Percentiles rank a stretch among this genome's conserved stretches.
phyloP scores from a whole-genome alignment of 2,888 invertebrate genomes.

The Erynnis tages region DNA sequence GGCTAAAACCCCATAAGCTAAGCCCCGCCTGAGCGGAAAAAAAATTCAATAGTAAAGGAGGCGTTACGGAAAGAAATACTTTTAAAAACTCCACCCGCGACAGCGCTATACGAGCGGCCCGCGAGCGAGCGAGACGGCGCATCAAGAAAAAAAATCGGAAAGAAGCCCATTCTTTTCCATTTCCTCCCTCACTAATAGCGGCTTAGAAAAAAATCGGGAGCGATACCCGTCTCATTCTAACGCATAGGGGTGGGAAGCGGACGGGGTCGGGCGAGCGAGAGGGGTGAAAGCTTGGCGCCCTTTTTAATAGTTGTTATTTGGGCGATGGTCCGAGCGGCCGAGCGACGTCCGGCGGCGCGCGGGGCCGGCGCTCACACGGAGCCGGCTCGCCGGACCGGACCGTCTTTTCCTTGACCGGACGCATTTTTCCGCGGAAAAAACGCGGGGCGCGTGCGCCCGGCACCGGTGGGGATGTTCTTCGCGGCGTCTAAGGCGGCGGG shows the following conservation, averaged over 20 bases:
- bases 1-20: constrained; percentile 67
- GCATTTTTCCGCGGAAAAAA: constrained; percentile 81
- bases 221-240: constrained; percentile 68
- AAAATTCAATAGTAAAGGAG: constrained; percentile 71
- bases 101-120: constrained; percentile 40
- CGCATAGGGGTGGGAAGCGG: constrained; percentile 61
- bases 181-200: constrained; percentile 78
- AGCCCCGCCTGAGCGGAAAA: constrained; percentile 75
- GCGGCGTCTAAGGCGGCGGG: constrained; percentile 79
- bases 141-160: constrained; percentile 77
- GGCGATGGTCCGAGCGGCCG: constrained; percentile 67
- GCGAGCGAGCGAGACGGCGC: constrained; percentile 66
- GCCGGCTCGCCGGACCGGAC: constrained; percentile 52
- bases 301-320: constrained; percentile 77
- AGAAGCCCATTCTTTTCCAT: constrained; percentile 79
- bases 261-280: constrained; percentile 72
- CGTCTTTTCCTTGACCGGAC: constrained; percentile 79
- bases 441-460: constrained; percentile 78
- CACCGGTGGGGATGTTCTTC: constrained; percentile 79
- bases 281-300: constrained; percentile 71
- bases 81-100: constrained; percentile 60
- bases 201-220: constrained; percentile 77
- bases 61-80: constrained; percentile 73
- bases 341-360: constrained; percentile 34
- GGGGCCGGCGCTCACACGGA: constrained; percentile 43